Conservation (phyloP, 2,797 vertebrate species). For the Gambusia yucatana region DNA sequence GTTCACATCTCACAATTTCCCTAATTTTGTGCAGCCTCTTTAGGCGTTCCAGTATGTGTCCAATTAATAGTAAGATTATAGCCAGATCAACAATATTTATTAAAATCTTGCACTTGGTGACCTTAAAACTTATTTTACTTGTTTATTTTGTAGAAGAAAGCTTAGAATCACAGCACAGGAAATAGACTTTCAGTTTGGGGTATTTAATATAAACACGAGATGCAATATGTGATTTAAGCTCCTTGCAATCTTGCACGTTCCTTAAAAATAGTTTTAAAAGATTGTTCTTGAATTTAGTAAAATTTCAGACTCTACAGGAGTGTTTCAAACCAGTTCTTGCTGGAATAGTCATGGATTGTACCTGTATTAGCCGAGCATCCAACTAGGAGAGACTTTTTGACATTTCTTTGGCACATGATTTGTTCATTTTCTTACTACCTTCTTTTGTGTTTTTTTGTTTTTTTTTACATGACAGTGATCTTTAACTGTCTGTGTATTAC, state of each 20-base stretch:
- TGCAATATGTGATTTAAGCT: not conserved
- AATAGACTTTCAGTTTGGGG: not conserved
- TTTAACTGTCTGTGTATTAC: slow-evolving; percentile 44
- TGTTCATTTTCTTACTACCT: slow-evolving; percentile 3
- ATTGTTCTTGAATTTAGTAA: not conserved
- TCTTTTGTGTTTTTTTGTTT: not conserved
- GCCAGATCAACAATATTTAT: not conserved
- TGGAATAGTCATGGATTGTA: not conserved
- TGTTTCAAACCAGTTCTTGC: not conserved
- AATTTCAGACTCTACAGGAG: not conserved
- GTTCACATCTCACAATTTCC: not conserved
- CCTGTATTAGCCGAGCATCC: not conserved
- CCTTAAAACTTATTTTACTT: not conserved
- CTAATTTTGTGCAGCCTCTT: not conserved
- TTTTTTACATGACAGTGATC: slow-evolving; percentile 30
- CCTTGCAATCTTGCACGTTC: not conserved
- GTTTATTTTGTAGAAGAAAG: not conserved
- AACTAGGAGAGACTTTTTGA: not conserved
- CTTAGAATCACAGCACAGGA: not conserved
- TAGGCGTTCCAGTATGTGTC: not conserved
- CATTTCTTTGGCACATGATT: slow-evolving; percentile 3
- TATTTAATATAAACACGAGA: not conserved
- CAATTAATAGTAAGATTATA: not conserved
- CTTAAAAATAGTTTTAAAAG: not conserved
- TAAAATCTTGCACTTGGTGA: not conserved